These are phyloP conservation scores for Telmatochromis sp. DNA, from an alignment of 2,113 vertebrate species.

Conservation along the genomic window DNA sequence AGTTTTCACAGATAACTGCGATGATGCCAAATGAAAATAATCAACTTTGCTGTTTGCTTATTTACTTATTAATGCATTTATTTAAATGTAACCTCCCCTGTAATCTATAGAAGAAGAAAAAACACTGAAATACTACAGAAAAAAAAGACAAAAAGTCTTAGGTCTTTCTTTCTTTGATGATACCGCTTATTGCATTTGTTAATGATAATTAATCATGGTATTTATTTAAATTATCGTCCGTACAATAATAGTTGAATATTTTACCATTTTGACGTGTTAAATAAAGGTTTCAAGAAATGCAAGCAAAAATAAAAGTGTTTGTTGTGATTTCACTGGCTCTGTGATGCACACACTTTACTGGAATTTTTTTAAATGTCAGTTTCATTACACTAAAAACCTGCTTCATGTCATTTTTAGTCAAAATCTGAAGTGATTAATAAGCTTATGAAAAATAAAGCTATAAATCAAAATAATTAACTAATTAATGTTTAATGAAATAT, in stretches of 20 bases:
- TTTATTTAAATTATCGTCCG: conserved; percentile 60
- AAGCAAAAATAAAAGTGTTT: conserved; percentile 22
- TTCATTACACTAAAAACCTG: background rate
- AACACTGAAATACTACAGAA: background rate
- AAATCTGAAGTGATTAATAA: background rate
- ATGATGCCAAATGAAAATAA: conserved; percentile 64
- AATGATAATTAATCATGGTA: conserved; percentile 38
- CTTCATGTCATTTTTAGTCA: background rate
- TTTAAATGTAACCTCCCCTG: conserved; percentile 26
- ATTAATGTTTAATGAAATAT: background rate
- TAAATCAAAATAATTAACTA: background rate
- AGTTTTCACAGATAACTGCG: conserved; percentile 54
- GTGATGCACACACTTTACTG: background rate
- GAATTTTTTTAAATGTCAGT: background rate
- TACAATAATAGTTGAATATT: conserved; percentile 56
- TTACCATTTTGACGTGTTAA: conserved; percentile 60
- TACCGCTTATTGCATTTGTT: conserved; percentile 51
- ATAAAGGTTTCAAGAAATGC: conserved; percentile 57
- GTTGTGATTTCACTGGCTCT: background rate
- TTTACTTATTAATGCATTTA: conserved; percentile 47
- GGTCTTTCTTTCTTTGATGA: conserved; percentile 29
- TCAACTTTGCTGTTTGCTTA: conserved; percentile 44
- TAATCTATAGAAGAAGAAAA: conserved; percentile 1
- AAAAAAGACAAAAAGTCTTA: conserved; percentile 4
- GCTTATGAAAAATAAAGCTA: background rate